phyloP scores from a whole-genome alignment of 2,888 invertebrate species.

The Philereme vetulata region DNA sequence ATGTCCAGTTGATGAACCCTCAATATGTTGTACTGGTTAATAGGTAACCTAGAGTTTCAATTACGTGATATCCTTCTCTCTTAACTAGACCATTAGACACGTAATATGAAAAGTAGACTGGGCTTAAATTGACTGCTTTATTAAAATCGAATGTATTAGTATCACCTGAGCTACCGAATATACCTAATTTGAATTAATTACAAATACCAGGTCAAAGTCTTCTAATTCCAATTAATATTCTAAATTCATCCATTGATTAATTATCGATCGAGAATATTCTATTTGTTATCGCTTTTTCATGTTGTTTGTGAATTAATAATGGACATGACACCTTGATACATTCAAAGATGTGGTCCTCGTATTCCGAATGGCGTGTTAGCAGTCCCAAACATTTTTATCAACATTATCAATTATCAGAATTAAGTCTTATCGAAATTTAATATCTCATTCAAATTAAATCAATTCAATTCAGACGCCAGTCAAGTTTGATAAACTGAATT shows the following conservation, averaged over 20 bases:
- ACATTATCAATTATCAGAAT: conserved; percentile 3
- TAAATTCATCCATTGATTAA: background rate
- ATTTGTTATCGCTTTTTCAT: conserved; percentile 2
- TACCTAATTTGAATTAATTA: background rate
- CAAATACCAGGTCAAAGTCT: background rate
- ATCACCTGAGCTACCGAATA: background rate
- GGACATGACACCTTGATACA: conserved; percentile 9
- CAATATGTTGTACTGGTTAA: conserved; percentile 33
- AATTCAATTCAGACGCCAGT: conserved; percentile 1
- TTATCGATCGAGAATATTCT: conserved; percentile 12
- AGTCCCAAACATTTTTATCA: conserved; percentile 19
- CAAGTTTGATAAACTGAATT: background rate
- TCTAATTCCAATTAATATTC: background rate
- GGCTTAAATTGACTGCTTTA: background rate
- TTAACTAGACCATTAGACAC: background rate
- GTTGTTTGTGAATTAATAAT: background rate
- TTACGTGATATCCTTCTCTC: background rate
- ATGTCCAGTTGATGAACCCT: conserved; percentile 43
- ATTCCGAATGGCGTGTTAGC: background rate
- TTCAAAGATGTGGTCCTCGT: conserved; percentile 8
- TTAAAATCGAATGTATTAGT: background rate
- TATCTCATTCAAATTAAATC: background rate
- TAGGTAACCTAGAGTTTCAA: conserved; percentile 35
- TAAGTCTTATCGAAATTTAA: background rate
- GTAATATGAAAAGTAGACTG: background rate